Conservation (phyloP, 1,140 invertebrate genomes). For the Drosophila serrata region DNA sequence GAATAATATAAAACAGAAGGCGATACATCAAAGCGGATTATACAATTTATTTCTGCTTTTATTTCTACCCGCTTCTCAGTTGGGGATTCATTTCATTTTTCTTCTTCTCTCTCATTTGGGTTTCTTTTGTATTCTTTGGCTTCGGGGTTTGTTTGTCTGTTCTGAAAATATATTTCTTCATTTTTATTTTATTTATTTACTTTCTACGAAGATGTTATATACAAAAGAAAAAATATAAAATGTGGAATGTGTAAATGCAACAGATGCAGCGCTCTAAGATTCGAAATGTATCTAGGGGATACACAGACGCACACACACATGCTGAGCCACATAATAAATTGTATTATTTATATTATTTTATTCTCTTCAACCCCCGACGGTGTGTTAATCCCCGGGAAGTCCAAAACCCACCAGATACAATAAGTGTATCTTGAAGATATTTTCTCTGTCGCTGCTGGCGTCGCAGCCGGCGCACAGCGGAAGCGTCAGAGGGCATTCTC, state of each 20-base stretch:
- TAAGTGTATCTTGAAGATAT: conserved; percentile 38
- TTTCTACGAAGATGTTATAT: conserved; percentile 57
- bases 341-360: conserved; percentile 83
- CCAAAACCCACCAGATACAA: conserved; percentile 27
- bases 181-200: conserved; percentile 83
- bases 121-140: conserved; percentile 41
- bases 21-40: conserved; percentile 81
- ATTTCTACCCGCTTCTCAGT: conserved; percentile 60
- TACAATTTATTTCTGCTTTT: conserved; percentile 79
- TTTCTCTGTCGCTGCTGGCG: conserved; percentile 11
- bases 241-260: conserved; percentile 59
- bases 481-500: conserved; percentile 64
- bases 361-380: conserved; percentile 40
- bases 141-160: conserved; percentile 40
- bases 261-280: conserved; percentile 36
- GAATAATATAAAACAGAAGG: conserved; percentile 82
- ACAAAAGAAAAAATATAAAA: conserved; percentile 57
- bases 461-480: conserved; percentile 56
- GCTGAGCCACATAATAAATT: conserved; percentile 70
- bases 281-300: conserved; percentile 23
- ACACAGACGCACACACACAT: conserved; percentile 43
- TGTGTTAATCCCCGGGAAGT: conserved; percentile 1
- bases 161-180: conserved; percentile 69
- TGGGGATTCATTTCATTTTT: conserved; percentile 39
- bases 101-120: conserved; percentile 6